Evolutionary conservation across 2,888 invertebrate species (phyloP).

Genomic region (Scotopteryx bipunctaria): DNA sequence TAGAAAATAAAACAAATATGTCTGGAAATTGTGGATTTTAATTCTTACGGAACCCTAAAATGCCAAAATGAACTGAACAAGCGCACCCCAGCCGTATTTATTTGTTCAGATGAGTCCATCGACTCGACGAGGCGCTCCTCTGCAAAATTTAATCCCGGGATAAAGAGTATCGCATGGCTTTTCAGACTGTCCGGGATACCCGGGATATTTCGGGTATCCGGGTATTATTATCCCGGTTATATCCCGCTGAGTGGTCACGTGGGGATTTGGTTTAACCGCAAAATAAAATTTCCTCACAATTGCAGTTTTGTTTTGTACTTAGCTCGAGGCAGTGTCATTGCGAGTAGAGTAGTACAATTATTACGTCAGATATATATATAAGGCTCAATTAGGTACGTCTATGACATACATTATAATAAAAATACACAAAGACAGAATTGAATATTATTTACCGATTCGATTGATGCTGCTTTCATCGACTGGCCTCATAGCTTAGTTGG

Average conservation of each 20-base stretch:
- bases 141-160: conserved; percentile 73
- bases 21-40: no score
- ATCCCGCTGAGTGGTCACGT: conserved; percentile 56
- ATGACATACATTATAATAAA: no score
- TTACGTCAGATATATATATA: no score
- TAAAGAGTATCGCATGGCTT: conserved; percentile 56
- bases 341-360: conserved; percentile 27
- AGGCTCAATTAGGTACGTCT: no score
- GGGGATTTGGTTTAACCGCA: conserved; percentile 48
- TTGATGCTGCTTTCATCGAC: no score
- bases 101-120: conserved; percentile 55
- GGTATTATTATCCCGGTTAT: conserved; percentile 45
- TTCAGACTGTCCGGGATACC: conserved; percentile 36
- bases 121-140: conserved; percentile 59
- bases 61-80: conserved; percentile 41
- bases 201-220: conserved; percentile 33
- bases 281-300: conserved; percentile 45
- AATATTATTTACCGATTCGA: no score
- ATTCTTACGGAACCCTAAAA: conserved; percentile 17
- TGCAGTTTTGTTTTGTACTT: conserved; percentile 53
- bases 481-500: no score
- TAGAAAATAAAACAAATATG: no score
- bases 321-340: conserved; percentile 35
- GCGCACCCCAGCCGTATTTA: conserved; percentile 50
- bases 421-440: no score